These are phyloP conservation scores for Coelopa pilipes DNA, from an alignment of 2,888 invertebrate genomes.

Conservation along the genomic window DNA sequence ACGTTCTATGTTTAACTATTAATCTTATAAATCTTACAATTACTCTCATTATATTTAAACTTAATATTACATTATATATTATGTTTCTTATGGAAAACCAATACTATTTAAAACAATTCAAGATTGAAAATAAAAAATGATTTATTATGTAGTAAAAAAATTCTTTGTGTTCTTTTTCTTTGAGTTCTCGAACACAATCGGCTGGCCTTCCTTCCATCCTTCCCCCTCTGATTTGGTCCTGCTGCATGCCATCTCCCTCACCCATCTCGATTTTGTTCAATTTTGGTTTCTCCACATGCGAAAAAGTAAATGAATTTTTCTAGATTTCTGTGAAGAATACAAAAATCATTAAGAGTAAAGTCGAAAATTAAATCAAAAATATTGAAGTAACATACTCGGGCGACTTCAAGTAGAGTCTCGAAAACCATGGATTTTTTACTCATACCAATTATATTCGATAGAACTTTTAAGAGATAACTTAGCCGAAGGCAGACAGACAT, in stretches of 20 bases:
- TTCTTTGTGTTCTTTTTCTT: conserved; percentile 12
- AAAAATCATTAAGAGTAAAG: neutral
- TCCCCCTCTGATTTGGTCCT: neutral
- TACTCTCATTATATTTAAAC: conserved; percentile 14
- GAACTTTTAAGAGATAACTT: no score
- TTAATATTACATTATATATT: conserved; percentile 25
- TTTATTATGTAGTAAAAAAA: conserved; percentile 33
- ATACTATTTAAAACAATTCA: conserved; percentile 17
- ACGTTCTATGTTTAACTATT: conserved; percentile 18
- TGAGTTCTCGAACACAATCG: neutral
- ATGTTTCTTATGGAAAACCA: conserved; percentile 28
- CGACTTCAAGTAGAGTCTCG: no score
- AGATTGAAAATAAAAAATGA: conserved; percentile 33
- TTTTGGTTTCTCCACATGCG: neutral
- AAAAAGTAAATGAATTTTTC: conserved; percentile 8
- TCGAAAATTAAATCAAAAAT: neutral
- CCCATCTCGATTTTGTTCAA: neutral
- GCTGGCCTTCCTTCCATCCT: neutral
- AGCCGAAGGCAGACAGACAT: neutral
- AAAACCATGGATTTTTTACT: no score
- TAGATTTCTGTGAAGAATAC: neutral
- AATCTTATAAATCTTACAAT: conserved; percentile 3
- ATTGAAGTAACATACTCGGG: neutral
- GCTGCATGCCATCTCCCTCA: no score
- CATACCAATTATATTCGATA: no score